Conservation (phyloP, 1,140 invertebrate species). For the Apis mellifera region DNA sequence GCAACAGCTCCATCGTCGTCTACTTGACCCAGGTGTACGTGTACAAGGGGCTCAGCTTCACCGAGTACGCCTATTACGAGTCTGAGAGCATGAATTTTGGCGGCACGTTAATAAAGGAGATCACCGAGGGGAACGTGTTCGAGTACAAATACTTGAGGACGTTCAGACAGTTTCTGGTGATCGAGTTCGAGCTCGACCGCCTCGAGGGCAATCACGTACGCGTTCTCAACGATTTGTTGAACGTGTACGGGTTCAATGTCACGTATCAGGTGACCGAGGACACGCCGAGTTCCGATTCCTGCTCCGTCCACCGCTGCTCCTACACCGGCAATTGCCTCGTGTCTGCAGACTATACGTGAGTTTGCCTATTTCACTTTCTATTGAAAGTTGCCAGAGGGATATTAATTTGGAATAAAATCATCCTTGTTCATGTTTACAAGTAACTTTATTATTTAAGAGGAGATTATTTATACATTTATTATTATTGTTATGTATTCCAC, state of each 20-base stretch:
- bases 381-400: too few species aligned
- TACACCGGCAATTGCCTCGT: slow-evolving; percentile 92
- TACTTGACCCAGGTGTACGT: slow-evolving; percentile 95
- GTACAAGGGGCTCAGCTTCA: slow-evolving; percentile 89
- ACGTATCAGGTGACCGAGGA: slow-evolving; percentile 89
- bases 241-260: slow-evolving; percentile 96
- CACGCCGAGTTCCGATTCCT: slow-evolving; percentile 83
- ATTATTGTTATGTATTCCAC: too few species aligned
- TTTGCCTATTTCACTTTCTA: neutral
- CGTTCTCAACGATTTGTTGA: slow-evolving; percentile 89
- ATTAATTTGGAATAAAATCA: too few species aligned
- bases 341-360: slow-evolving; percentile 86
- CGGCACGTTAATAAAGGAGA: slow-evolving; percentile 82
- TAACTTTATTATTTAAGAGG: too few species aligned
- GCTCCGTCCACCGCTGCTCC: slow-evolving; percentile 90
- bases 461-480: too few species aligned
- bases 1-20: slow-evolving; percentile 87
- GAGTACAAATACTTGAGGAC: slow-evolving; percentile 86
- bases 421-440: too few species aligned
- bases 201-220: slow-evolving; percentile 92
- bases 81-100: slow-evolving; percentile 85
- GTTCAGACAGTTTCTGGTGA: slow-evolving; percentile 88
- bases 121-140: slow-evolving; percentile 88
- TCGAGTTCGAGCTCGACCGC: slow-evolving; percentile 88
- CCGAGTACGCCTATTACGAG: slow-evolving; percentile 91